A percentile compares a stretch with the other conserved stretches of the same genome.
phyloP scores from a whole-genome alignment of 2,888 invertebrate genomes.

The Coelinius sp. region DNA sequence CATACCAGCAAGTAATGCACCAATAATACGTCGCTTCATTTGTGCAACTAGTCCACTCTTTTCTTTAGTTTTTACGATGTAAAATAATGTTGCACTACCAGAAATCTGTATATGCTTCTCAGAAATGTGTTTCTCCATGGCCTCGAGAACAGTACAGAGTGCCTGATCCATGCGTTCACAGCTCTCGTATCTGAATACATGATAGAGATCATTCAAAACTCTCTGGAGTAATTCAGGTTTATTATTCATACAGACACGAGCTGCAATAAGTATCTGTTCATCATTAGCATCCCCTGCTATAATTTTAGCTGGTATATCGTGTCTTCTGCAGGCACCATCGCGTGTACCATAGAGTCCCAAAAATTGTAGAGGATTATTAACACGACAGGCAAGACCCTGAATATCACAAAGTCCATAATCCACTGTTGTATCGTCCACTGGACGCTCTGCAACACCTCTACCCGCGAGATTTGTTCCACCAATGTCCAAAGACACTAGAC shows the following conservation, averaged over 20 bases:
- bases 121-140: slow-evolving; percentile 89
- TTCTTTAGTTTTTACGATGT: slow-evolving; percentile 92
- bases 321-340: slow-evolving; percentile 90
- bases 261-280: slow-evolving; percentile 90
- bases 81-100: slow-evolving; percentile 94
- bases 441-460: slow-evolving; percentile 79
- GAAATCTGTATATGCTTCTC: slow-evolving; percentile 95
- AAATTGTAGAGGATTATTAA: slow-evolving; percentile 86
- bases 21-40: slow-evolving; percentile 85
- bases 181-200: slow-evolving; percentile 87
- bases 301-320: slow-evolving; percentile 91
- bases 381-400: slow-evolving; percentile 85
- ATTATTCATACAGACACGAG: slow-evolving; percentile 83
- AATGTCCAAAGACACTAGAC: slow-evolving; percentile 89
- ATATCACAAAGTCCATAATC: slow-evolving; percentile 77
- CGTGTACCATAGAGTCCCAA: slow-evolving; percentile 92
- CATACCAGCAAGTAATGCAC: slow-evolving; percentile 90
- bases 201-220: slow-evolving; percentile 93
- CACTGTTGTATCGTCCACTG: slow-evolving; percentile 48
- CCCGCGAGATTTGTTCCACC: slow-evolving; percentile 97
- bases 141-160: slow-evolving; percentile 85
- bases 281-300: slow-evolving; percentile 94
- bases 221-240: slow-evolving; percentile 85
- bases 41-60: slow-evolving; percentile 80
- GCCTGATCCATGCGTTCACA: slow-evolving; percentile 83